These are phyloP conservation scores for Parasteatoda tepidariorum DNA, from an alignment of 1,140 invertebrate genomes.

Conservation along the genomic window DNA sequence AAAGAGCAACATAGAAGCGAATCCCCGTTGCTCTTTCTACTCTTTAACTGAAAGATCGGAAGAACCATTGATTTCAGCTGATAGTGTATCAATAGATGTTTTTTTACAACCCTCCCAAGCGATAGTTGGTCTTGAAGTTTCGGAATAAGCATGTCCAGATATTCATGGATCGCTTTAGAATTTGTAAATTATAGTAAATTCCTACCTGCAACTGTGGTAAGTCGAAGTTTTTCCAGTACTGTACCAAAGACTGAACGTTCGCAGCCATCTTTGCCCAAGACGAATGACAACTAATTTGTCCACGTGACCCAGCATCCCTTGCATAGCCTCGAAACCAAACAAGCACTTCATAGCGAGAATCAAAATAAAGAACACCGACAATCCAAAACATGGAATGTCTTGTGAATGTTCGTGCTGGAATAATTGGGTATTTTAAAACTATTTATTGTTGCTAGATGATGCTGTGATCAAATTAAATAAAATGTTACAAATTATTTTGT, in stretches of 20 bases:
- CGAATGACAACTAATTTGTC: slow-evolving; percentile 69
- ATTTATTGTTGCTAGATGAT: too few species aligned
- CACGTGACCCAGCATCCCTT: slow-evolving; percentile 67
- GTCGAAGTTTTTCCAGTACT: slow-evolving; percentile 72
- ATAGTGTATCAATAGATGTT: slow-evolving; percentile 57
- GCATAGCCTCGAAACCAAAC: slow-evolving; percentile 51
- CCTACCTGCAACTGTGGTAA: slow-evolving; percentile 71
- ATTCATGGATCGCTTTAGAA: slow-evolving; percentile 19
- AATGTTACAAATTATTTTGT: too few species aligned
- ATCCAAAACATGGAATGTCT: too few species aligned
- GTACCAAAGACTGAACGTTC: slow-evolving; percentile 70
- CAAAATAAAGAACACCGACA: background rate
- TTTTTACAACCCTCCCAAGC: background rate
- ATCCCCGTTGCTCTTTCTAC: slow-evolving; percentile 17
- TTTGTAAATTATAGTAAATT: background rate
- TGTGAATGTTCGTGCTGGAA: too few species aligned
- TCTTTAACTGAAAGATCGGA: slow-evolving; percentile 15
- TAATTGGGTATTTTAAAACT: too few species aligned
- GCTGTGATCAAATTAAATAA: too few species aligned
- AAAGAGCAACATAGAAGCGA: slow-evolving; percentile 32
- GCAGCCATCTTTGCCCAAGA: slow-evolving; percentile 71
- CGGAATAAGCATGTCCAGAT: background rate
- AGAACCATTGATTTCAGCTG: slow-evolving; percentile 36
- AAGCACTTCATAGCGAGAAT: background rate
- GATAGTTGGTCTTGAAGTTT: background rate